A percentile compares a stretch with the other conserved stretches of the same genome.
These are phyloP conservation scores for Lagodon rhomboides DNA, from an alignment of 2,797 vertebrate species.

Conservation along the genomic window DNA sequence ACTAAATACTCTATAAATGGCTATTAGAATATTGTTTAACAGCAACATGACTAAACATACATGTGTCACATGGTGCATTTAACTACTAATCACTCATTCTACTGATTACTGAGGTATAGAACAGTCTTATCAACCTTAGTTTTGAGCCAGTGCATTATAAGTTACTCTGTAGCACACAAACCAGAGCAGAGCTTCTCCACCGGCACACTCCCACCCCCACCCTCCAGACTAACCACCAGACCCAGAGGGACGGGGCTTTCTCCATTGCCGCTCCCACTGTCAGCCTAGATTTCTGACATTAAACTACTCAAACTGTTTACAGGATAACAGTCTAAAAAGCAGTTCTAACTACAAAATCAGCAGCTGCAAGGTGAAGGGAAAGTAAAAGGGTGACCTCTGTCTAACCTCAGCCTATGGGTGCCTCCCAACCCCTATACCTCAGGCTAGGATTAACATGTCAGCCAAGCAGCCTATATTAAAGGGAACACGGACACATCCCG, in stretches of 20 bases:
- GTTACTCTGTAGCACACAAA: too few relatives aligned
- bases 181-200: too few relatives aligned
- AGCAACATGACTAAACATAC: too few relatives aligned
- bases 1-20: too few relatives aligned
- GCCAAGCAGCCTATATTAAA: constrained; percentile 43
- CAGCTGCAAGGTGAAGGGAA: constrained; percentile 57
- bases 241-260: too few relatives aligned
- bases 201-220: too few relatives aligned
- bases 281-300: not conserved
- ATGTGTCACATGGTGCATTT: too few relatives aligned
- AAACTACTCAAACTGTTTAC: not conserved
- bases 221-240: too few relatives aligned
- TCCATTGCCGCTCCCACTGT: too few relatives aligned
- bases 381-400: constrained; percentile 52
- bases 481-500: constrained; percentile 38
- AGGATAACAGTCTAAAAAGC: constrained; percentile 43
- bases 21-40: too few relatives aligned
- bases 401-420: constrained; percentile 62
- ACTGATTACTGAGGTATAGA: not conserved
- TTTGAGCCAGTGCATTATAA: not conserved
- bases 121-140: not conserved
- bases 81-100: too few relatives aligned
- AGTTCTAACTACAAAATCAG: constrained; percentile 21
- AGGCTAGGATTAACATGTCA: constrained; percentile 76
- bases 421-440: constrained; percentile 47